Conservation (phyloP, 2,113 vertebrate species). For the Urocynchramus pylzowi region DNA sequence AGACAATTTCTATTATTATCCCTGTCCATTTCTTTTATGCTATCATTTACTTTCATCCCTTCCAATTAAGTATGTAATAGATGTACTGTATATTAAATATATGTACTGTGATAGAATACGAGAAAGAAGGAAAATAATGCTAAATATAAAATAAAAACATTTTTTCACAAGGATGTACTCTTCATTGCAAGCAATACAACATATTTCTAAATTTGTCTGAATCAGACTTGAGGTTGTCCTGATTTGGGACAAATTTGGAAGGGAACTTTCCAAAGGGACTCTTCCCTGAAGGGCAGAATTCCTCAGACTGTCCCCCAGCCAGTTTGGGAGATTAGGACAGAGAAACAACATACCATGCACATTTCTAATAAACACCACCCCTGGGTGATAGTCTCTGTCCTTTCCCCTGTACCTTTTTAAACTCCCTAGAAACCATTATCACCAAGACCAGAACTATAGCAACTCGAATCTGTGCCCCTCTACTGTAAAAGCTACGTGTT, state of each 20-base stretch:
- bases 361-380: background rate
- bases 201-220: background rate
- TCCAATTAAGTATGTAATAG: background rate
- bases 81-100: background rate
- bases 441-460: accelerated
- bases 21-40: background rate
- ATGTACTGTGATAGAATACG: background rate
- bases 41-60: background rate
- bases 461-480: accelerated
- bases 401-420: background rate
- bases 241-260: background rate
- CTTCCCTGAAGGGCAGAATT: background rate
- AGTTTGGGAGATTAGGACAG: accelerated
- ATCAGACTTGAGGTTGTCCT: background rate
- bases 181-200: background rate
- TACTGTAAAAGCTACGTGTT: background rate
- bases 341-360: background rate
- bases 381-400: background rate
- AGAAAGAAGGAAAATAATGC: background rate
- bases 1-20: background rate
- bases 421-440: background rate
- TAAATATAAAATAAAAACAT: background rate
- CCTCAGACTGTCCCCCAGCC: accelerated
- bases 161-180: background rate
- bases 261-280: background rate